A percentile compares a stretch with the other conserved stretches of the same genome.
These are phyloP conservation scores for Tor tambroides DNA, from an alignment of 2,113 vertebrate species.

Conservation along the genomic window DNA sequence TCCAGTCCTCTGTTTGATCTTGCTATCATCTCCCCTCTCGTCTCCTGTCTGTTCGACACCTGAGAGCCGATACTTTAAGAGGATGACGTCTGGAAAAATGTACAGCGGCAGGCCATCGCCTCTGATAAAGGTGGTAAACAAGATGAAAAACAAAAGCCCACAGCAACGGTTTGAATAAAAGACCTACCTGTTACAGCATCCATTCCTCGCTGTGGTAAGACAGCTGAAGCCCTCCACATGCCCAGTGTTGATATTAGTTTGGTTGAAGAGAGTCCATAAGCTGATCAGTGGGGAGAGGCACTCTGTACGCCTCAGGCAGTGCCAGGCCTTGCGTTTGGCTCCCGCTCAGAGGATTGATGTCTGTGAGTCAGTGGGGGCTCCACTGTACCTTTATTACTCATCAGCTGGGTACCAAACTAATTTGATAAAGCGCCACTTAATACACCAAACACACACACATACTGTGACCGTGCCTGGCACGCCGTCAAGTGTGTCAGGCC, in stretches of 20 bases:
- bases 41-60: constrained; percentile 72
- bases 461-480: constrained; percentile 57
- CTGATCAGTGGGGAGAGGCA: constrained; percentile 58
- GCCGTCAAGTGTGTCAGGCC: constrained; percentile 64
- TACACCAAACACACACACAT: constrained; percentile 44
- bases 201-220: background rate
- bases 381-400: constrained; percentile 69
- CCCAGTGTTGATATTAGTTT: constrained; percentile 52
- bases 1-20: constrained; percentile 77
- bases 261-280: constrained; percentile 49
- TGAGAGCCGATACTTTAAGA: constrained; percentile 67
- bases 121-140: constrained; percentile 73
- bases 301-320: constrained; percentile 47
- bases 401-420: constrained; percentile 71
- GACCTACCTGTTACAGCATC: constrained; percentile 60
- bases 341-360: constrained; percentile 63
- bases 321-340: constrained; percentile 52
- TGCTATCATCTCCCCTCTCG: constrained; percentile 71
- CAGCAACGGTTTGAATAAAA: constrained; percentile 72
- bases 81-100: constrained; percentile 76
- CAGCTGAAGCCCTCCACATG: constrained; percentile 30
- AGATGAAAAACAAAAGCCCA: constrained; percentile 59
- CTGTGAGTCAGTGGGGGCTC: constrained; percentile 60
- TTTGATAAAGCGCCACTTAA: constrained; percentile 67
- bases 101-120: constrained; percentile 74